phyloP scores from a whole-genome alignment of 2,888 invertebrate genomes.

The Lissonota sp. region DNA sequence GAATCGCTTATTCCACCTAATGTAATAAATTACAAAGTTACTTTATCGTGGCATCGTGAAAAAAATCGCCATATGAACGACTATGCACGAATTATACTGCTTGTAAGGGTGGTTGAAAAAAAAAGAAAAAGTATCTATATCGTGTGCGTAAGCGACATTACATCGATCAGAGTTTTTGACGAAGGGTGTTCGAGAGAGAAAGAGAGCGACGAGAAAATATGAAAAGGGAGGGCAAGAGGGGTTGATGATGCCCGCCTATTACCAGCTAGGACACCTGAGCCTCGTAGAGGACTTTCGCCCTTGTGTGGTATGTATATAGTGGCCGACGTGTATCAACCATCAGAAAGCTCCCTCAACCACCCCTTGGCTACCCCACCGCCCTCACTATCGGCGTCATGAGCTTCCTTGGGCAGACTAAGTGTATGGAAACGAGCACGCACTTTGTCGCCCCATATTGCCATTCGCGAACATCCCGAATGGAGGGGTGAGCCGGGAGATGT shows the following conservation, averaged over 20 bases:
- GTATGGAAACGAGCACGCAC: slow-evolving; percentile 80
- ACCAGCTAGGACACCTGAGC: slow-evolving; percentile 81
- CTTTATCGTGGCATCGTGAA: no score
- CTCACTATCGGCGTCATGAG: slow-evolving; percentile 19
- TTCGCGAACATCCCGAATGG: slow-evolving; percentile 18
- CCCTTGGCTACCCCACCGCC: slow-evolving; percentile 29
- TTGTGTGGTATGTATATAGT: slow-evolving; percentile 30
- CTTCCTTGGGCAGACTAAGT: slow-evolving; percentile 65
- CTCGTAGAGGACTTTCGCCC: slow-evolving; percentile 66
- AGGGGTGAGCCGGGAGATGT: slow-evolving; percentile 3
- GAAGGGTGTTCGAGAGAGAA: slow-evolving; percentile 69
- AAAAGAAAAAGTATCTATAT: slow-evolving; percentile 64
- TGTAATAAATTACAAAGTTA: no score
- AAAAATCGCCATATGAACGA: background rate
- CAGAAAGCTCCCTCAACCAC: slow-evolving; percentile 37
- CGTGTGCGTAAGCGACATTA: slow-evolving; percentile 75
- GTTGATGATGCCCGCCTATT: slow-evolving; percentile 80
- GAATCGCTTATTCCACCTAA: no score
- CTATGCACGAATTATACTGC: slow-evolving; percentile 15
- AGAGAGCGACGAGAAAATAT: slow-evolving; percentile 70
- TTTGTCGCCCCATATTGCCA: slow-evolving; percentile 64
- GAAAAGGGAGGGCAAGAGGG: slow-evolving; percentile 32
- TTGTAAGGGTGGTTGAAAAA: background rate
- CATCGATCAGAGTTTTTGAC: slow-evolving; percentile 82
- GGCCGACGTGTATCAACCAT: slow-evolving; percentile 46